phyloP scores from a whole-genome alignment of 2,113 vertebrate genomes.

The Jacana jacana region DNA sequence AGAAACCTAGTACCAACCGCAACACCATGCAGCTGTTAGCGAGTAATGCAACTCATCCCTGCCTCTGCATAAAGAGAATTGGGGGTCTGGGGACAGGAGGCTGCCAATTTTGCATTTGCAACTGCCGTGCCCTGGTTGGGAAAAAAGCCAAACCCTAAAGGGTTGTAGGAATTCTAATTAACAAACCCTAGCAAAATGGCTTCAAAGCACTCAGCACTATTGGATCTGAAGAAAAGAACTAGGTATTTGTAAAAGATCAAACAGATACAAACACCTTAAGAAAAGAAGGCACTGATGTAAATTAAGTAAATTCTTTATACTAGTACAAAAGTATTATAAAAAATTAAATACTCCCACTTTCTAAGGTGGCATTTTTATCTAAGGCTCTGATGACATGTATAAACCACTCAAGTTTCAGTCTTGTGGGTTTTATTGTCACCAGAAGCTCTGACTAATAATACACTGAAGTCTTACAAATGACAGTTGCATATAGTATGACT shows the following conservation, averaged over 20 bases:
- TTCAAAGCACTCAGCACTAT: not conserved
- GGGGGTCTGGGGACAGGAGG: not conserved
- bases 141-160: not conserved
- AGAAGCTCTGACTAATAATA: slow-evolving; percentile 58
- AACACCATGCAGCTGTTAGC: not conserved
- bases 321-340: slow-evolving; percentile 40
- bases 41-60: not conserved
- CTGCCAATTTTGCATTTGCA: not conserved
- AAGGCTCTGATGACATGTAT: slow-evolving; percentile 23
- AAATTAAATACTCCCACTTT: slow-evolving; percentile 41
- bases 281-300: slow-evolving; percentile 25
- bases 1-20: not conserved
- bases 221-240: not conserved
- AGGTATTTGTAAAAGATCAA: slow-evolving; percentile 16
- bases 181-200: not conserved
- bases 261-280: slow-evolving; percentile 20
- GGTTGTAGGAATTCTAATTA: not conserved
- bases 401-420: slow-evolving; percentile 54
- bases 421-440: slow-evolving; percentile 51
- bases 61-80: not conserved
- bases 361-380: slow-evolving; percentile 47
- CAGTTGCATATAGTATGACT: slow-evolving; percentile 18
- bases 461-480: slow-evolving; percentile 26
- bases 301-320: slow-evolving; percentile 39
- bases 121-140: not conserved